Conservation (phyloP, 2,888 invertebrate genomes). For the Diaprepes abbreviatus region DNA sequence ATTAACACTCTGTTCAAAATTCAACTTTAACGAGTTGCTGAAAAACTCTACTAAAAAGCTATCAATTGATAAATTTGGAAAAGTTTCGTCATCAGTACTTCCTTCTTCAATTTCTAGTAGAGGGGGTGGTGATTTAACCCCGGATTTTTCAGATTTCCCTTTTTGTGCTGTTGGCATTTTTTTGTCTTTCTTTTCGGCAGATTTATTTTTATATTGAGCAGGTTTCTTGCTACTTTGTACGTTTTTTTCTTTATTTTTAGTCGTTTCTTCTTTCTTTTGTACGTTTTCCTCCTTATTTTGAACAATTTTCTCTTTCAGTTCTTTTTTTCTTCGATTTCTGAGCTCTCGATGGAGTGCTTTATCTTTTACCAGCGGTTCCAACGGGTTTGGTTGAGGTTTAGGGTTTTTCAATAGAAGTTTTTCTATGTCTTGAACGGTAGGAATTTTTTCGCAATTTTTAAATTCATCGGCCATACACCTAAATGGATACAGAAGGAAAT, state of each 20-base stretch:
- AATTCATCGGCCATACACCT: slow-evolving; percentile 48
- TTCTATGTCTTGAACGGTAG: slow-evolving; percentile 49
- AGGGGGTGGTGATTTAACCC: background rate
- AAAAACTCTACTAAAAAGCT: slow-evolving; percentile 55
- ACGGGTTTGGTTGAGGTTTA: background rate
- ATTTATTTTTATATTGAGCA: background rate
- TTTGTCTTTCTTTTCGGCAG: slow-evolving; percentile 13
- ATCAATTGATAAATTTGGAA: slow-evolving; percentile 49
- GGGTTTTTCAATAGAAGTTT: slow-evolving; percentile 28
- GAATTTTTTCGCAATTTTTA: slow-evolving; percentile 41
- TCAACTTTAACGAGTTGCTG: slow-evolving; percentile 37
- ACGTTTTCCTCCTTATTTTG: background rate
- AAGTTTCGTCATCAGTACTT: background rate
- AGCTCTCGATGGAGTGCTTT: background rate
- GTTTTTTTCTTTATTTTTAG: slow-evolving; percentile 5
- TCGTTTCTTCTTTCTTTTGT: background rate
- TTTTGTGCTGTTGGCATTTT: background rate
- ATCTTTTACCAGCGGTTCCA: background rate
- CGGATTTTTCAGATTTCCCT: background rate
- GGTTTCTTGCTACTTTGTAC: too few relatives aligned
- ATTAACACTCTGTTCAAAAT: background rate
- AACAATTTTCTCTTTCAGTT: background rate
- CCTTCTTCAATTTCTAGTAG: background rate
- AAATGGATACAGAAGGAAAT: background rate
- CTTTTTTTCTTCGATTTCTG: background rate